Base-by-base conservation (phyloP, 2,888 invertebrate species). In the Drosophila planitibia region DNA sequence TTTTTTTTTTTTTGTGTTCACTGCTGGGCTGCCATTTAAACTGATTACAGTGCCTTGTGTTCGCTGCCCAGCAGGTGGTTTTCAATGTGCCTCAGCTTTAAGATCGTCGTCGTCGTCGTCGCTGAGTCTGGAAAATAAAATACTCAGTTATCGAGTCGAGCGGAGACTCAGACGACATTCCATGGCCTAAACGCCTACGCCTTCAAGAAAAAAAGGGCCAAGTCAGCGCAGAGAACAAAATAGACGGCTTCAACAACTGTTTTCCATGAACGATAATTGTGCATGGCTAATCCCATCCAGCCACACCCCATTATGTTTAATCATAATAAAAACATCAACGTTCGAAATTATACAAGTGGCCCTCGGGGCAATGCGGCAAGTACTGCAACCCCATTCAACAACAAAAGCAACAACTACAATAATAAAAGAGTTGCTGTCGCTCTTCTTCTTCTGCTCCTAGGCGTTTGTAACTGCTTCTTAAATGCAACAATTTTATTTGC, bases 401-500 rank as follows among this genome's bases (percentile, higher is more conserved):
- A 10, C 25, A 54, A 14, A 33, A 69, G n/a, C 33, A 28, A 10
- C 58, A 59, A 35, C 54, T 33, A 25, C 53, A 70, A 62, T 35
- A 67, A 63, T 62, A 58, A 65, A 60, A 77, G 78, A 47, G 66
- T 71, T 61, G 63, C 41, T 59, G 64, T 62, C 53, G 65, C n/a
- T 73, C 59, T 33, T 66, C 70, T 63, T 47, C 47, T 25, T 73
- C 59, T 12, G 63, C 70, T 65, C 63, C 80, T 86, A 89, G 88
- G 68, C 81, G 68, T 72, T 72, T 83, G 85, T 84, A 81, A 84
- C 74, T 82, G 79, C 81, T 82, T 87, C 79, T 82, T 89, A 91
- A 89, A 79, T 79, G 83, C 89, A 90, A 91, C 91, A 91, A 91
- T 91, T 83, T 83, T 78, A 86, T 82, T 79, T 91, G 91, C 67